phyloP scores from a whole-genome alignment of 2,113 vertebrate species.

The Apaloderma vittatum region DNA sequence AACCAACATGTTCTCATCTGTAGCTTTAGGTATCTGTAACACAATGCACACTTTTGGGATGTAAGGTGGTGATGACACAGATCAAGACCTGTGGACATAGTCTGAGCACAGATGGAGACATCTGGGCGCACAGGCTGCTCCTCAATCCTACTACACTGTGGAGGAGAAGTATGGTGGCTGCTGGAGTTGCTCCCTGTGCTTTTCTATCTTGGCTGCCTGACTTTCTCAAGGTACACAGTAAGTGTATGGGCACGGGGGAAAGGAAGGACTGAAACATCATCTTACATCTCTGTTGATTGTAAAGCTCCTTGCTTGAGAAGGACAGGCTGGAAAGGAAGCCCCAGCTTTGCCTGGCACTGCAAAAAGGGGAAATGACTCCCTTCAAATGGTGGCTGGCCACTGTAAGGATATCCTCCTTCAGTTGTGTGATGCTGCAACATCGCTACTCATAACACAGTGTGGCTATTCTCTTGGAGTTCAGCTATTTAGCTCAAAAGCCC shows the following conservation, averaged over 20 bases:
- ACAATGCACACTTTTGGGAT: neutral
- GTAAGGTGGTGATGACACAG: neutral
- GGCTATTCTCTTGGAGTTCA: neutral
- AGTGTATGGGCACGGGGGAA: neutral
- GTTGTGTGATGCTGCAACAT: rapidly evolving
- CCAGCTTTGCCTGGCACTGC: neutral
- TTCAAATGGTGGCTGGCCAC: neutral
- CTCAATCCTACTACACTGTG: neutral
- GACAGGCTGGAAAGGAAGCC: neutral
- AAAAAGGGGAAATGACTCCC: neutral
- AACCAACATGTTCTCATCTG: neutral
- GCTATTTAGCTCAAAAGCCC: neutral
- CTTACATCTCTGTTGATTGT: rapidly evolving
- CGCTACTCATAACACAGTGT: neutral
- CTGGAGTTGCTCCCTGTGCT: neutral
- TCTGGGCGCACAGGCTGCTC: neutral
- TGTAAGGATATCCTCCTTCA: neutral
- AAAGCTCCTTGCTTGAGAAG: neutral
- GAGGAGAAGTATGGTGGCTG: neutral
- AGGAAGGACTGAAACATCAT: neutral
- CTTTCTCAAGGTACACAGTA: neutral
- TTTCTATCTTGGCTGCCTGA: neutral
- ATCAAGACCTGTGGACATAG: neutral
- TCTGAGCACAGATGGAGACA: neutral
- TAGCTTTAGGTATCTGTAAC: neutral